Evolutionary conservation across 2,113 vertebrate species (phyloP).

Genomic region (Mustela lutreola): DNA sequence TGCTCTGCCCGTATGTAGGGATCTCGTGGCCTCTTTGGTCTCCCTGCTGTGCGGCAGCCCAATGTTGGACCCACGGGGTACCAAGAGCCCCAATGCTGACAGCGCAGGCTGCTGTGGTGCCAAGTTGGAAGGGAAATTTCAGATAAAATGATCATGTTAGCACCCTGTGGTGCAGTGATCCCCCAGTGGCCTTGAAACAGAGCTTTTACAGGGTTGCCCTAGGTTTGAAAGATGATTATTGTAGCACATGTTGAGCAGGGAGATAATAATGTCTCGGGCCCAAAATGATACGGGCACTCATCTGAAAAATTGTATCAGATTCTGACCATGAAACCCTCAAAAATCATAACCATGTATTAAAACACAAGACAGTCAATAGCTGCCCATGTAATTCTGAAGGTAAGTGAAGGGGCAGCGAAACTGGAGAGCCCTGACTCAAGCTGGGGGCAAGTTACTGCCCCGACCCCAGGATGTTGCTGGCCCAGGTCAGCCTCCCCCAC

Average conservation of each 20-base stretch:
- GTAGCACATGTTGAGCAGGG: neutral
- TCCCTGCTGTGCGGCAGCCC: accelerated
- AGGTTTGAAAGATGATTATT: neutral
- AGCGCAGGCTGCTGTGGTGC: accelerated
- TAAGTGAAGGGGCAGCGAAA: accelerated
- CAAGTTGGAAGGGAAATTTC: accelerated
- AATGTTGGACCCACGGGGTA: neutral
- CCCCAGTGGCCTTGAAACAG: neutral
- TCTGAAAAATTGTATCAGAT: neutral
- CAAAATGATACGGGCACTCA: neutral
- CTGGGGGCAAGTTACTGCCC: neutral
- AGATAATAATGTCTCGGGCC: neutral
- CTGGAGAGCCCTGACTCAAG: accelerated
- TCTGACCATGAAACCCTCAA: neutral
- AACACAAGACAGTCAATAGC: neutral
- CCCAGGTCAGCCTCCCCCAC: neutral
- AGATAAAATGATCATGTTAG: neutral
- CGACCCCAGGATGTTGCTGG: neutral
- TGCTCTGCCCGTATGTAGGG: accelerated
- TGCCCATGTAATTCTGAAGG: neutral
- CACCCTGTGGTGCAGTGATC: neutral
- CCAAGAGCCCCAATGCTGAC: accelerated
- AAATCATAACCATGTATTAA: accelerated
- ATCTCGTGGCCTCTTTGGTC: accelerated
- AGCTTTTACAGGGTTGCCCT: neutral